Percentiles rank a stretch among this genome's conserved stretches.
Evolutionary conservation across 2,113 vertebrate species (phyloP).

Genomic region (Mobula birostris): DNA sequence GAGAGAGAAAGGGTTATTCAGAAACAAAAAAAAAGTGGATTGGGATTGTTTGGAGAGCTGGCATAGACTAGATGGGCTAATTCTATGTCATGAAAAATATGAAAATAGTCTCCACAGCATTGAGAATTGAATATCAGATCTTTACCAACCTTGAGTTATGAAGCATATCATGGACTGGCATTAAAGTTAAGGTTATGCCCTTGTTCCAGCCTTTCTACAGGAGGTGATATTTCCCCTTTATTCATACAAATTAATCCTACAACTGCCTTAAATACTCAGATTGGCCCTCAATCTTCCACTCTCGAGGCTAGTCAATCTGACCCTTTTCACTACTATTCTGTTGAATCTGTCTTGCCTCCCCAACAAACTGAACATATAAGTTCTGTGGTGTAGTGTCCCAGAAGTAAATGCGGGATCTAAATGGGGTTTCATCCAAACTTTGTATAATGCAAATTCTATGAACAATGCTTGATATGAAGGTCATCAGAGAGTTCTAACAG

Average conservation of each 20-base stretch:
- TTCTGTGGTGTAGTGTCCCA: not conserved
- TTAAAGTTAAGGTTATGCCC: not conserved
- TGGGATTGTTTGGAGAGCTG: too few relatives aligned
- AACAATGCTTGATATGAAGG: too few relatives aligned
- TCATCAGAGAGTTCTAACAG: too few relatives aligned
- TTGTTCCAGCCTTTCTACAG: not conserved
- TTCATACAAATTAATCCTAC: not conserved
- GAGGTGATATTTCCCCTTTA: not conserved
- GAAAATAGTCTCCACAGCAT: not conserved
- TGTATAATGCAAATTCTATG: too few relatives aligned
- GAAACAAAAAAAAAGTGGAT: too few relatives aligned
- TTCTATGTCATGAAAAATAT: too few relatives aligned
- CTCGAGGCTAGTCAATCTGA: not conserved
- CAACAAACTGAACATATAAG: not conserved
- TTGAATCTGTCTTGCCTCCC: not conserved
- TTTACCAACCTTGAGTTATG: not conserved
- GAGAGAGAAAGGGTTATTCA: too few relatives aligned
- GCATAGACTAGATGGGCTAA: too few relatives aligned
- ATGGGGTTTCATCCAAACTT: not conserved
- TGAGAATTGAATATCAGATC: not conserved
- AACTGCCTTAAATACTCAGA: not conserved
- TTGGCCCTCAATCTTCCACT: not conserved
- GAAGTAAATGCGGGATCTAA: not conserved
- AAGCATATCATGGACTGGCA: not conserved
- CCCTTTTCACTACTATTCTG: not conserved